These are phyloP conservation scores for Agapetus fuscipes DNA, from an alignment of 2,888 invertebrate genomes.

Conservation along the genomic window DNA sequence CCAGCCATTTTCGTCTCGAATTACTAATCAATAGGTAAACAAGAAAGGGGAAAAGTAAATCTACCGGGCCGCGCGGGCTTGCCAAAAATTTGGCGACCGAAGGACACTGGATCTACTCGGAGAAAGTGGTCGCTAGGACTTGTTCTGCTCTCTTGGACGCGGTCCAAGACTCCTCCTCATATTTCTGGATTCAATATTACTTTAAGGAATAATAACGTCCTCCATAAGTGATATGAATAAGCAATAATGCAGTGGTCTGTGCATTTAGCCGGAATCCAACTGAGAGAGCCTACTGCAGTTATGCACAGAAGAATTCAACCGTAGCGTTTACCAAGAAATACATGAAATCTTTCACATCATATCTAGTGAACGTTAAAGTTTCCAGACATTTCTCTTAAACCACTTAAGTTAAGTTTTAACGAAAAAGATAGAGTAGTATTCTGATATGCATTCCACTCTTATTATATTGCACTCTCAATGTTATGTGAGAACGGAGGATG, in stretches of 20 bases:
- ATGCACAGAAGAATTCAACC: no score
- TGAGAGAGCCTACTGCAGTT: not conserved
- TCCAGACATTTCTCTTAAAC: no score
- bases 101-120: conserved; percentile 10
- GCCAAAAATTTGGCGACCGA: conserved; percentile 5
- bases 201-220: conserved; percentile 16
- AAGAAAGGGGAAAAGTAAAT: not conserved
- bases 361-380: no score
- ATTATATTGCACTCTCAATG: no score
- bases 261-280: conserved; percentile 9
- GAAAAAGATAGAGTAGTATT: no score
- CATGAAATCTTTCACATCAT: no score
- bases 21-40: not conserved
- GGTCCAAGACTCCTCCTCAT: conserved; percentile 16
- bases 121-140: conserved; percentile 6
- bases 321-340: no score
- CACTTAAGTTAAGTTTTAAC: no score
- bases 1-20: not conserved
- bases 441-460: no score
- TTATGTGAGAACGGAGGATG: no score
- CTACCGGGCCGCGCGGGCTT: not conserved
- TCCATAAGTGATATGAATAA: conserved; percentile 18
- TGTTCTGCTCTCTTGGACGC: conserved; percentile 11
- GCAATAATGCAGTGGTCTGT: conserved; percentile 7
- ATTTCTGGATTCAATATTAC: conserved; percentile 17